Percentiles rank a stretch among this genome's conserved stretches.
Conservation (phyloP, 2,113 vertebrate genomes). For the Myotis yumanensis region DNA sequence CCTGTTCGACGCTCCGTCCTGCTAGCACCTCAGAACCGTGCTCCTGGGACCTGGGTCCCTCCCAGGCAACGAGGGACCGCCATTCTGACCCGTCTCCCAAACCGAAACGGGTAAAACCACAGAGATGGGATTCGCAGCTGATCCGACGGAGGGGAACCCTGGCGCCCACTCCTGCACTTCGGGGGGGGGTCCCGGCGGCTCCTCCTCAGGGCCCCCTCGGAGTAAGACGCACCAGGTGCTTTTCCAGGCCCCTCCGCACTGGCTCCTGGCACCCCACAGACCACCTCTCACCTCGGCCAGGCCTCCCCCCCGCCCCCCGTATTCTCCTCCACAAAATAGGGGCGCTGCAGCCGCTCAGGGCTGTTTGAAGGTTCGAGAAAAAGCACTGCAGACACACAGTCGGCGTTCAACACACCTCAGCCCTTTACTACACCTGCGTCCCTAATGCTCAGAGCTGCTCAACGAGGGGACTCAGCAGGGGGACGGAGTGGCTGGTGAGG, state of each 20-base stretch:
- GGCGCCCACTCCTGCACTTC: background rate
- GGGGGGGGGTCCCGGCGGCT: rapidly evolving
- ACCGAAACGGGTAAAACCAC: background rate
- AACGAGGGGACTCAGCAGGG: background rate
- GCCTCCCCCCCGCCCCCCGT: background rate
- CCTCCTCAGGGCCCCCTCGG: background rate
- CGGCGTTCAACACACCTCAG: background rate
- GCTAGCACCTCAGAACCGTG: too few relatives aligned
- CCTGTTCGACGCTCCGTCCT: background rate
- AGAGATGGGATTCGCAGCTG: background rate
- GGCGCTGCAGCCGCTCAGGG: background rate
- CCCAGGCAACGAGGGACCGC: background rate
- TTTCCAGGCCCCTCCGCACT: too few relatives aligned
- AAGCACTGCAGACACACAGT: background rate
- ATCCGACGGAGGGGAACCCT: background rate
- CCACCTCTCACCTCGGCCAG: background rate
- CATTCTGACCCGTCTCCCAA: background rate
- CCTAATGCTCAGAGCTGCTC: background rate
- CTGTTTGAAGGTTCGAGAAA: background rate
- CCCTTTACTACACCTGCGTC: too few relatives aligned
- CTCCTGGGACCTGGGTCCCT: background rate
- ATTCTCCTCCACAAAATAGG: background rate
- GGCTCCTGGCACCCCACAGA: too few relatives aligned
- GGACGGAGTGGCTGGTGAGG: background rate
- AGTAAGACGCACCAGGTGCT: background rate